These are phyloP conservation scores for Fratercula arctica DNA, from an alignment of 2,797 vertebrate genomes.

Conservation along the genomic window DNA sequence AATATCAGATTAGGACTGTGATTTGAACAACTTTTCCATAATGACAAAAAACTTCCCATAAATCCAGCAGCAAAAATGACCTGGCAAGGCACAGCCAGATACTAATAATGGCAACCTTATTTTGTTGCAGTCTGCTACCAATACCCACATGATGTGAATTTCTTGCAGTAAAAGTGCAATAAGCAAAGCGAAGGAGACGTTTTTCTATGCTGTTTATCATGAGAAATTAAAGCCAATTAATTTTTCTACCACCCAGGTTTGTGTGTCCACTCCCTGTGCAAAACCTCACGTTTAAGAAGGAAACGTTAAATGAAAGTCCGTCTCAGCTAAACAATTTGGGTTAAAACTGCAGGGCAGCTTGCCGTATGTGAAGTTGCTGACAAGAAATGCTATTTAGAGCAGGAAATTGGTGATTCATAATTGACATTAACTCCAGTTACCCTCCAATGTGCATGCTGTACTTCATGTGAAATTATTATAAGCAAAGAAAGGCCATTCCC, in stretches of 20 bases:
- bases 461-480: slow-evolving; percentile 47
- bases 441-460: slow-evolving; percentile 46
- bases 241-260: not conserved
- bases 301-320: not conserved
- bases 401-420: slow-evolving; percentile 64
- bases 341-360: slow-evolving; percentile 19
- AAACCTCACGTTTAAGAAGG: not conserved
- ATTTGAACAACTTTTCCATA: not conserved
- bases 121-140: not conserved
- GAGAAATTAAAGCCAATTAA: not conserved
- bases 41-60: not conserved
- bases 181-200: not conserved
- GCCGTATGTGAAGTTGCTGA: not conserved
- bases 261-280: not conserved
- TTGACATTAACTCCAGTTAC: slow-evolving; percentile 55
- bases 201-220: not conserved
- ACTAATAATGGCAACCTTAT: not conserved
- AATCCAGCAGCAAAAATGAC: slow-evolving; percentile 14
- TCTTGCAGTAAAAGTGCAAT: not conserved
- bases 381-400: slow-evolving; percentile 46
- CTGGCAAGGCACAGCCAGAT: not conserved
- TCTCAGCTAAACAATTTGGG: not conserved
- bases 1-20: not conserved
- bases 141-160: not conserved
- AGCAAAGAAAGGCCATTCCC: slow-evolving; percentile 53